Evolutionary conservation across 2,113 vertebrate genomes (phyloP), one percentile per base, ranked within the genome.

Genomic region (Trochalopteron elliotii): DNA sequence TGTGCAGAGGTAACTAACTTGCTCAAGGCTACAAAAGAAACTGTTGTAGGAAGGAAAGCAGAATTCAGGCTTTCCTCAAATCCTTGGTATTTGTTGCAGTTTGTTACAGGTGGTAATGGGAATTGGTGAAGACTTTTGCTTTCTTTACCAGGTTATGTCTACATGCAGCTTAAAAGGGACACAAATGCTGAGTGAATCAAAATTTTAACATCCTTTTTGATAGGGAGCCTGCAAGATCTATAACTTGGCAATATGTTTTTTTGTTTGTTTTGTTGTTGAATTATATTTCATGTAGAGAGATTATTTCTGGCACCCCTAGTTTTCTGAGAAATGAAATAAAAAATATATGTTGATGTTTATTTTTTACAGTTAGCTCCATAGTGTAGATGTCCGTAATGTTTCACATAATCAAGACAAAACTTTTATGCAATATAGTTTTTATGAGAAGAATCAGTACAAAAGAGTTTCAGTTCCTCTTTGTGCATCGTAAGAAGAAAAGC

Each of bases 401-500:
- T 95, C 81, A 49, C n/a, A 68, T 27, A 75, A 72, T 19, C 17
- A 84, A 92, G 77, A 77, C 42, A 91, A 87, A 92, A 89, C 50
- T 28, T 40, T 47, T 83, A 90, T 89, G 63, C 49, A 84, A 91
- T 95, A 90, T 40, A 56, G 40, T 83, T 95, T 96, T 91, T 92
- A 68, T 76, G 80, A 49, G 82, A 87, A 87, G 64, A 93, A 87
- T 75, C 23, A 44, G 23, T 72, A 65, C 50, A 89, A 85, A 75
- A 76, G 87, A 60, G 18, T 77, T 71, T 95, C 65, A 97, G 56
- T 95, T 96, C 84, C 76, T 90, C 89, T 97, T 96, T 96, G 82
- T 97, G 59, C 70, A 92, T 85, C 25, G 14, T 77, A 61, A 97
- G 97, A 98, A 98, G 97, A 98, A 98, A 96, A 96, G 90, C 86